Evolutionary conservation across 1,140 invertebrate genomes (phyloP).

Genomic region (Pissodes strobi): DNA sequence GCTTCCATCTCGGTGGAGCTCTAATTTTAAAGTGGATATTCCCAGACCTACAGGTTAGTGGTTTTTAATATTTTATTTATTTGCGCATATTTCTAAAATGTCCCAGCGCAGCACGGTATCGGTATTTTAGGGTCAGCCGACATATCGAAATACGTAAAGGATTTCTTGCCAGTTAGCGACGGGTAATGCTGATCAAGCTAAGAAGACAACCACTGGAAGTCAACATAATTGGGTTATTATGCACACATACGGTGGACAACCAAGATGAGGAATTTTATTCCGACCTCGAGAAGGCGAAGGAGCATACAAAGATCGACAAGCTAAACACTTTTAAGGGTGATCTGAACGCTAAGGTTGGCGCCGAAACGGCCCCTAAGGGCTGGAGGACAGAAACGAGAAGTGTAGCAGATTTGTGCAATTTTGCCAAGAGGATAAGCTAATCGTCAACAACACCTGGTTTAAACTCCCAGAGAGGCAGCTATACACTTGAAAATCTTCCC

Average conservation of each 20-base stretch:
- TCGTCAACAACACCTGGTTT: conserved; percentile 49
- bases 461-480: conserved; percentile 47
- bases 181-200: too few relatives aligned
- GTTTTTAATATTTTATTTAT: too few relatives aligned
- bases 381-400: conserved; percentile 46
- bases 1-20: too few relatives aligned
- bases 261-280: conserved; percentile 40
- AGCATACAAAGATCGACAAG: conserved; percentile 29
- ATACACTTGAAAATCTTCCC: conserved; percentile 53
- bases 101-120: too few relatives aligned
- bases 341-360: conserved; percentile 44
- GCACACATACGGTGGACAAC: conserved; percentile 39
- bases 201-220: too few relatives aligned
- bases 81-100: too few relatives aligned
- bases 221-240: too few relatives aligned
- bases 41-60: too few relatives aligned
- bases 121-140: too few relatives aligned
- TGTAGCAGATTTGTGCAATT: conserved; percentile 48
- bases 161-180: too few relatives aligned
- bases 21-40: too few relatives aligned
- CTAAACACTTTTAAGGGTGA: conserved; percentile 41
- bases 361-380: conserved; percentile 37
- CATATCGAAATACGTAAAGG: too few relatives aligned
- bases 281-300: conserved; percentile 17
- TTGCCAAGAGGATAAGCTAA: conserved; percentile 46